These are phyloP conservation scores for Agonopterix alstromeriana DNA, from an alignment of 2,888 invertebrate species.

Conservation along the genomic window DNA sequence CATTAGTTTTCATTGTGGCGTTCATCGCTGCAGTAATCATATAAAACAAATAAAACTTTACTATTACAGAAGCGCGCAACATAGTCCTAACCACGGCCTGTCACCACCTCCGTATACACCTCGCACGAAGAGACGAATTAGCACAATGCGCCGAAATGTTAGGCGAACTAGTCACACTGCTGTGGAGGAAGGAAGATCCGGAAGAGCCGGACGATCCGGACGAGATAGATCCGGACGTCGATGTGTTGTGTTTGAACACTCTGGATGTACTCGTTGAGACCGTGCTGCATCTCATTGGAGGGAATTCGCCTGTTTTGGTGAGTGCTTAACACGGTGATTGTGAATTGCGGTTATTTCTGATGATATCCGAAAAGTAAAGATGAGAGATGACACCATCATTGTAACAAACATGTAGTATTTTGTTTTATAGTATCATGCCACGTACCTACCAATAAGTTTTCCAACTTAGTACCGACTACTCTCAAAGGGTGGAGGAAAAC, in stretches of 20 bases:
- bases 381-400: too few relatives aligned
- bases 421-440: too few relatives aligned
- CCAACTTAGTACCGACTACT: too few relatives aligned
- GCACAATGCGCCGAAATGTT: constrained; percentile 91
- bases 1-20: too few relatives aligned
- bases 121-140: constrained; percentile 88
- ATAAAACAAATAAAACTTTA: not conserved
- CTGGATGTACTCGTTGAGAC: constrained; percentile 92
- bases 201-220: constrained; percentile 60
- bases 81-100: constrained; percentile 89
- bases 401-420: too few relatives aligned
- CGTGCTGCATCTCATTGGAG: constrained; percentile 87
- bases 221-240: constrained; percentile 82
- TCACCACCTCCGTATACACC: constrained; percentile 88
- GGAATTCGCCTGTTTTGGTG: constrained; percentile 82
- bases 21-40: too few relatives aligned
- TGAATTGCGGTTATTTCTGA: not conserved
- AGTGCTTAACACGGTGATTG: constrained; percentile 17
- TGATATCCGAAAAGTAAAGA: too few relatives aligned
- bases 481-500: too few relatives aligned
- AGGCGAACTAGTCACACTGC: constrained; percentile 84
- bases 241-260: constrained; percentile 87
- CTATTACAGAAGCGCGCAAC: constrained; percentile 84
- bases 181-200: constrained; percentile 71
- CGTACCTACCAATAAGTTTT: too few relatives aligned